Evolutionary conservation across 92 coral and sea anemone species (phyloP).

Genomic region (Isaurus tuberculatus): DNA sequence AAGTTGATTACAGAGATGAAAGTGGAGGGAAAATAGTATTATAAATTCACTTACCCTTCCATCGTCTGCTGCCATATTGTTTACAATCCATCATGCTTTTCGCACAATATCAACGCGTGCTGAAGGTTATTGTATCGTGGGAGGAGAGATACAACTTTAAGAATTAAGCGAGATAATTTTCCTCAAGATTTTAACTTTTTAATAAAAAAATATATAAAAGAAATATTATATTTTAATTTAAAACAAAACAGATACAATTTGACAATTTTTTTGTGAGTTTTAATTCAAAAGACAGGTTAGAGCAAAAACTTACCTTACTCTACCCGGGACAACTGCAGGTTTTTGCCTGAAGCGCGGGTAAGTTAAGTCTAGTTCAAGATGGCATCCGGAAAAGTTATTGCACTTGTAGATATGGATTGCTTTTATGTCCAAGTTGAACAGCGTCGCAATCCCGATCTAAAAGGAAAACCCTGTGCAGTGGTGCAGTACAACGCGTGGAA

Average conservation of each 20-base stretch:
- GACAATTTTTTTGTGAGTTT: neutral
- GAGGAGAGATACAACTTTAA: conserved; percentile 16
- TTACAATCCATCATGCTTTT: conserved; percentile 80
- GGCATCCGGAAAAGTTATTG: conserved; percentile 80
- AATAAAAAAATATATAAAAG: neutral
- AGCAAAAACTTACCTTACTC: neutral
- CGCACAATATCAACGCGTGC: conserved; percentile 39
- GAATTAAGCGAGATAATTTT: neutral
- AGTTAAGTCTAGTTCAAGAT: conserved; percentile 31
- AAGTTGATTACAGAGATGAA: conserved; percentile 37
- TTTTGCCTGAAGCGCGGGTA: neutral
- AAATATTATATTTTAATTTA: neutral
- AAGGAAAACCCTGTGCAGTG: conserved; percentile 97
- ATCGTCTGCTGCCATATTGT: conserved; percentile 88
- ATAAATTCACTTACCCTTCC: conserved; percentile 71
- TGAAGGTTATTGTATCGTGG: neutral
- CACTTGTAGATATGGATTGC: conserved; percentile 96
- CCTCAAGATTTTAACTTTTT: neutral
- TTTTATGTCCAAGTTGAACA: conserved; percentile 99
- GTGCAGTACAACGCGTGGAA: conserved; percentile 97
- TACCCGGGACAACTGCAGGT: neutral
- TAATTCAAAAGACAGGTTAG: neutral
- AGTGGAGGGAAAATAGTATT: neutral
- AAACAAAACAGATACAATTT: neutral
- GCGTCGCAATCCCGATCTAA: conserved; percentile 79